Conservation (phyloP, 2,888 invertebrate genomes). For the Ischnura elegans region DNA sequence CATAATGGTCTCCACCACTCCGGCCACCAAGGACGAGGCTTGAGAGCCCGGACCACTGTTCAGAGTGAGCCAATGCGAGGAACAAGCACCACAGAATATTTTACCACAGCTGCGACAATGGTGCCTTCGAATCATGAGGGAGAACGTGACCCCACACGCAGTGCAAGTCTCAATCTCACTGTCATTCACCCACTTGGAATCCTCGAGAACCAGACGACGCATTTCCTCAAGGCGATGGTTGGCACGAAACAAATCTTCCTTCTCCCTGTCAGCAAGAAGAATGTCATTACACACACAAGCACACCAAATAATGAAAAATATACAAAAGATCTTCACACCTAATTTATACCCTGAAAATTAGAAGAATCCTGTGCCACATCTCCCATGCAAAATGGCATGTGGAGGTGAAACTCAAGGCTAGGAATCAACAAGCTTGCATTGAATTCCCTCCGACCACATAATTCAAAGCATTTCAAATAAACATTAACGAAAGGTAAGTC, state of each 20-base stretch:
- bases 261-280: conserved; percentile 23
- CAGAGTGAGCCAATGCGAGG: conserved; percentile 68
- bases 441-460: no score
- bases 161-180: conserved; percentile 69
- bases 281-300: neutral
- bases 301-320: neutral
- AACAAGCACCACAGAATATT: conserved; percentile 69
- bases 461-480: no score
- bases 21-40: conserved; percentile 40
- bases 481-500: no score
- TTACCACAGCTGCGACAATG: conserved; percentile 67
- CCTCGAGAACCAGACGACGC: conserved; percentile 53
- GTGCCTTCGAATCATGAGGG: conserved; percentile 65
- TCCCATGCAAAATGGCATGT: no score
- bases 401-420: no score
- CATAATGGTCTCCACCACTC: conserved; percentile 12
- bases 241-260: conserved; percentile 43
- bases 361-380: no score
- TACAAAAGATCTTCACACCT: neutral
- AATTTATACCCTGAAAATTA: neutral
- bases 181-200: conserved; percentile 56
- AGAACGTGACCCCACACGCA: conserved; percentile 68
- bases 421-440: neutral
- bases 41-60: neutral
- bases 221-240: conserved; percentile 50